phyloP scores from a whole-genome alignment of 2,888 invertebrate species.

The Trimorus sp. region DNA sequence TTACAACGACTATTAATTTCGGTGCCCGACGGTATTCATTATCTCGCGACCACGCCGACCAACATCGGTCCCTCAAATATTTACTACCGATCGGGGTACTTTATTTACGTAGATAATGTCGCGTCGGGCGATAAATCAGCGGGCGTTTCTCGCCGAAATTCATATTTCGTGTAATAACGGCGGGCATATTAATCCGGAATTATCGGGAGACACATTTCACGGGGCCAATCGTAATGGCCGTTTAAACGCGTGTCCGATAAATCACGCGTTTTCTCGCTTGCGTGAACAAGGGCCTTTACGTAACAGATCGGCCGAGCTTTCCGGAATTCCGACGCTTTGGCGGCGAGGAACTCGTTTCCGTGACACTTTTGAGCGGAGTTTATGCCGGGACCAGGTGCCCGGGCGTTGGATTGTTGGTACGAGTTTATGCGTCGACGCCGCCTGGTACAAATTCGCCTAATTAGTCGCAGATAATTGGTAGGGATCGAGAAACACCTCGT shows the following conservation, averaged over 20 bases:
- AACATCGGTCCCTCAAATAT: constrained; percentile 42
- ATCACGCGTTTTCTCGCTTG: constrained; percentile 44
- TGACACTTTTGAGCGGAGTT: constrained; percentile 21
- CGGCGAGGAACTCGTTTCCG: constrained; percentile 18
- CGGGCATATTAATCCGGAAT: constrained; percentile 29
- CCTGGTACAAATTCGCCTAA: too few relatives aligned
- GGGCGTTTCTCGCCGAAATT: constrained; percentile 19
- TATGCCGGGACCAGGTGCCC: neutral
- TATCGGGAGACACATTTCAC: constrained; percentile 36
- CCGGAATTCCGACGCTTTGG: constrained; percentile 23
- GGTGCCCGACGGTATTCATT: constrained; percentile 26
- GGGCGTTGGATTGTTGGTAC: too few relatives aligned
- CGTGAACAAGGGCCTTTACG: constrained; percentile 15
- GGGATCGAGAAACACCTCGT: too few relatives aligned
- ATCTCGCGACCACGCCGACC: constrained; percentile 3
- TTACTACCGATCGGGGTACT: constrained; percentile 35
- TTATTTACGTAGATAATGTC: constrained; percentile 46
- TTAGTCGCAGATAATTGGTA: too few relatives aligned
- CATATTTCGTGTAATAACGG: constrained; percentile 32
- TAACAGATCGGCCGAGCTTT: neutral
- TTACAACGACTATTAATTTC: constrained; percentile 45
- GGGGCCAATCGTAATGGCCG: constrained; percentile 28
- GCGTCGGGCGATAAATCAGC: constrained; percentile 34
- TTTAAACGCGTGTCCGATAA: constrained; percentile 51
- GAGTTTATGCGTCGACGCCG: too few relatives aligned